Percentiles rank a stretch among this genome's conserved stretches.
Conservation (phyloP, 2,888 invertebrate species). For the Cephus runcator region DNA sequence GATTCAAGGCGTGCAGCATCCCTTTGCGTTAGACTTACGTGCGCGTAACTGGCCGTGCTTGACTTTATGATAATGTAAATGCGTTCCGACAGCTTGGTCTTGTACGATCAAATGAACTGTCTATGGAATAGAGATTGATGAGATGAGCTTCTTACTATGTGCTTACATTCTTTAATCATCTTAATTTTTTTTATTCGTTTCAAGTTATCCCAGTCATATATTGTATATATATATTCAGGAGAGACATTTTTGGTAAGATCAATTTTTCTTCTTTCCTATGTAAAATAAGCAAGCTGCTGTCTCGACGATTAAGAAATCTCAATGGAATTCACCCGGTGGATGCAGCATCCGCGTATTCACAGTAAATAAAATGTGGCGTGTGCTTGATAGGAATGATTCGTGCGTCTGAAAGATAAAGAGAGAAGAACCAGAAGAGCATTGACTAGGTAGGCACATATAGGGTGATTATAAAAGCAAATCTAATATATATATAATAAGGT, state of each 20-base stretch:
- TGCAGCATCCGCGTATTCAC: neutral
- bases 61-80: conserved; percentile 36
- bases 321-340: conserved; percentile 23
- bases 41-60: conserved; percentile 14
- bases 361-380: neutral
- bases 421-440: neutral
- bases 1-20: conserved; percentile 1
- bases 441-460: neutral
- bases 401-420: neutral
- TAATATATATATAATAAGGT: neutral
- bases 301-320: conserved; percentile 25
- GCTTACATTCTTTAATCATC: neutral
- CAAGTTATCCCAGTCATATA: conserved; percentile 26
- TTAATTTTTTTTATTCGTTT: conserved; percentile 32
- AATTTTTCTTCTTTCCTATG: too few relatives aligned
- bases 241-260: neutral
- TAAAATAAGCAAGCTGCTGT: conserved; percentile 10
- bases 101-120: conserved; percentile 31
- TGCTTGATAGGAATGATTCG: neutral
- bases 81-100: conserved; percentile 22
- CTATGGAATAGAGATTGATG: conserved; percentile 40
- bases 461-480: neutral
- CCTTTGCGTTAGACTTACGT: neutral
- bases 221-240: neutral
- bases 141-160: conserved; percentile 25